Evolutionary conservation across 2,888 invertebrate species (phyloP), one percentile per base, ranked within the genome.

Genomic region (Chrysopilus asiliformis): DNA sequence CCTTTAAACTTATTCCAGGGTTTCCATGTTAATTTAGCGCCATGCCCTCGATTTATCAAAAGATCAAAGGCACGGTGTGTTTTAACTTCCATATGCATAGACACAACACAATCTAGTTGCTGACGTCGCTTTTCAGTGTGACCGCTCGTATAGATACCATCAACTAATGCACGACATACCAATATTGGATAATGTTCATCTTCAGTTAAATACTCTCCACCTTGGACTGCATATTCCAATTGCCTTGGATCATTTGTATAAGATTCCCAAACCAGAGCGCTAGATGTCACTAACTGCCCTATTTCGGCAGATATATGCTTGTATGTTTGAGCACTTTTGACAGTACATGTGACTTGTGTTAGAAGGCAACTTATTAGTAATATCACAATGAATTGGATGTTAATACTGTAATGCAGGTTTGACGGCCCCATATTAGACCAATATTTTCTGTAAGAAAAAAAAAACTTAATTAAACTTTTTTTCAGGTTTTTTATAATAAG

Each of bases 211-310:
- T 57, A 62, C 39, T 58, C 58, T 48, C 74, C 71, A 45, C 81
- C 84, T 27, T 76, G 65, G 16, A 85, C 80, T 34, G 79, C 78
- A 49, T 72, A 72, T 43, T 71, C 67, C 35, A 74, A 65, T 45
- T 71, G 67, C 16, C 65, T 61, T 13, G 61, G 55, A 45, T 65
- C 65, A 43, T 57, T 64, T 2, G 53, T 50, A 32, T 64, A 64
- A 2, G 72, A 70, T 34, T 78, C 68, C 86, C 86, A 87, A 53
- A 73, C 72, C 34, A 86, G 67, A 1, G 84, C 82, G 51, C 79
- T 82, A 6, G 86, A 87, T 4, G 86, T 86, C 36, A 82, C 68
- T 38, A 77, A 68, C 58, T 84, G 83, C 42, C 74, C 72, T 41
- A 71, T 39, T 36, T 47, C 43, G 20, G 58, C 53, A 6, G 57